Percentiles rank a stretch among this genome's conserved stretches.
These are phyloP conservation scores for Bagarius yarrelli DNA, from an alignment of 2,113 vertebrate genomes.

Conservation along the genomic window DNA sequence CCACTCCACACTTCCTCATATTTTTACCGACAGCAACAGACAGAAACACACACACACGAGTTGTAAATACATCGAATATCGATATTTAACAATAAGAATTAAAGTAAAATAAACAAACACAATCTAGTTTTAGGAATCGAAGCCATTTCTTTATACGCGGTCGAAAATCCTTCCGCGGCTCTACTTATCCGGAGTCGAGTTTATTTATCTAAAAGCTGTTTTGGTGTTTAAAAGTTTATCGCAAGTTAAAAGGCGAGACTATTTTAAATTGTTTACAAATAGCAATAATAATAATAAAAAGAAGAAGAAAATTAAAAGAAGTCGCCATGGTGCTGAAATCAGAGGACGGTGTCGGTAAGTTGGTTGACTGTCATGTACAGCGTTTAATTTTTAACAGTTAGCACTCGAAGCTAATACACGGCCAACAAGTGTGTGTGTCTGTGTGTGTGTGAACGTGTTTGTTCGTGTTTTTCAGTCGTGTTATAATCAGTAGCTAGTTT, in stretches of 20 bases:
- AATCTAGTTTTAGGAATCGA: not conserved
- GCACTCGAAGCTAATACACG: not conserved
- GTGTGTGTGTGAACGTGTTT: conserved; percentile 3
- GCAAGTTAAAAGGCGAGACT: not conserved
- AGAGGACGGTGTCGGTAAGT: conserved; percentile 79
- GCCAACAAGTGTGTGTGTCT: conserved; percentile 15
- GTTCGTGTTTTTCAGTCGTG: not conserved
- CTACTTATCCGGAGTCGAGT: not conserved
- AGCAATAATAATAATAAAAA: too few species aligned
- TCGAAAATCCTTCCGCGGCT: not conserved
- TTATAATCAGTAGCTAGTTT: not conserved
- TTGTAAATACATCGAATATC: not conserved
- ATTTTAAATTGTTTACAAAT: conserved; percentile 8
- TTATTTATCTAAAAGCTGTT: not conserved
- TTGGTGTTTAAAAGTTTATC: not conserved
- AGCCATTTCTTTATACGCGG: conserved; percentile 61
- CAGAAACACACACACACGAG: not conserved
- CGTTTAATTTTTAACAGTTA: not conserved
- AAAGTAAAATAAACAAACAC: not conserved
- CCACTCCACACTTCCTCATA: conserved; percentile 6
- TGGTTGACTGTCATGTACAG: conserved; percentile 13
- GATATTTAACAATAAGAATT: not conserved
- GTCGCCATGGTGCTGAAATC: conserved; percentile 75
- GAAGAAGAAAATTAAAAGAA: not conserved
- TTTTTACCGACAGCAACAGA: not conserved